phyloP scores from a whole-genome alignment of 2,797 vertebrate genomes.

The Margarornis squamiger region DNA sequence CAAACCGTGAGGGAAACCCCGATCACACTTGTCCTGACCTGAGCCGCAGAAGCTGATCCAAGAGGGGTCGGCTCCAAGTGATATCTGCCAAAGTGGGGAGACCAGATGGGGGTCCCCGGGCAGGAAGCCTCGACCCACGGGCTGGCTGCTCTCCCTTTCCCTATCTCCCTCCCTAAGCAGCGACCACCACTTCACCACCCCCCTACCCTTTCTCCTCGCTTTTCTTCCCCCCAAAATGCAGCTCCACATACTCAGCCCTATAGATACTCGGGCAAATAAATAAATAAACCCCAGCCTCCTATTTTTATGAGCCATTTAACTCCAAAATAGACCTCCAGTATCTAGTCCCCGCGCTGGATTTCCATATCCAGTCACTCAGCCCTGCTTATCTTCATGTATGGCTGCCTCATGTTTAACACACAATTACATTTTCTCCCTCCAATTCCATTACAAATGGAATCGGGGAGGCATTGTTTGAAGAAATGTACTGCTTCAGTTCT shows the following conservation, averaged over 20 bases:
- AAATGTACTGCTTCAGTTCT: conserved; percentile 79
- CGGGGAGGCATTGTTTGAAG: conserved; percentile 77
- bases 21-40: not conserved
- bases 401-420: conserved; percentile 67
- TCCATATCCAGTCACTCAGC: conserved; percentile 51
- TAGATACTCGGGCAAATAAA: conserved; percentile 34
- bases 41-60: not conserved
- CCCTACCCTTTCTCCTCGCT: not conserved
- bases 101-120: not conserved
- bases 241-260: not conserved
- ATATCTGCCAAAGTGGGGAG: rapidly evolving
- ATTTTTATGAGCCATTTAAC: conserved; percentile 65
- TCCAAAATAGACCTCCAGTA: conserved; percentile 67
- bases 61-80: not conserved
- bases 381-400: conserved; percentile 71
- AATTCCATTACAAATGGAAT: conserved; percentile 74
- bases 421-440: conserved; percentile 69
- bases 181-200: not conserved
- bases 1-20: not conserved
- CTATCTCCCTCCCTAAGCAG: not conserved
- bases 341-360: conserved; percentile 32
- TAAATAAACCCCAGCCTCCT: conserved; percentile 26
- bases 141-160: not conserved
- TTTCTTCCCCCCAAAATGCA: not conserved
- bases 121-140: not conserved